Base-by-base conservation (phyloP, 1,140 invertebrate genomes). In the Hyles euphorbiae region DNA sequence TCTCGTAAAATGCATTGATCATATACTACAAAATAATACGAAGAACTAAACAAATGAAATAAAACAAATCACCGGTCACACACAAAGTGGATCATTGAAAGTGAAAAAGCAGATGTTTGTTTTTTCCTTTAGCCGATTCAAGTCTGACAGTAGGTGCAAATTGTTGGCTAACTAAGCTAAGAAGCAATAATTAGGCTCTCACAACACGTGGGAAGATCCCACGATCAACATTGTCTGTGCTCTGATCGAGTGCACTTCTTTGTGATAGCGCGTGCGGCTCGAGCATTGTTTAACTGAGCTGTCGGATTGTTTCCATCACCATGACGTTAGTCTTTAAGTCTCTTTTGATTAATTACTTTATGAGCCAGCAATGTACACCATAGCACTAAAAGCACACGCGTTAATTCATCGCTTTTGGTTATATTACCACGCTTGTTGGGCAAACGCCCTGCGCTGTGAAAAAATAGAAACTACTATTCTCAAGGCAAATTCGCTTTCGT, bases 191-290 rank as follows among this genome's bases (percentile, higher is more conserved):
- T 77, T 64, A 68, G 45, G 58, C 12, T 67, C 61, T 53, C 58
- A 54, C 51, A 60, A 61, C 68, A 71, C 78, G 81, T 87, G 84
- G 69, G 84, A 87, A 76, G 58, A 58, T 87, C 81, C 62, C 84
- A 87, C 84, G 82, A 58, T 43, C 33, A 44, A 56, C 53, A 65
- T 67, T 68, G 70, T 60, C 22, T 60, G 34, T 32, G 60, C 50
- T 50, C 59, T 66, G 73, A 72, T 73, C 68, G 57, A 62, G 63
- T 74, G 69, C 61, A 68, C 68, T 75, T 68, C 58, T 72, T 69
- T 57, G 68, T 60, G 73, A 78, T 81, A 78, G 74, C 64, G 57
- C 53, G 65, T 58, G 22, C 22, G 55, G 62, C 61, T 55, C 56
- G 61, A 54, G 53, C 65, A 70, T 67, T 76, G 62, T 66, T 47